Evolutionary conservation across 2,797 vertebrate genomes (phyloP).

Genomic region (Chaetophractus vellerosus): DNA sequence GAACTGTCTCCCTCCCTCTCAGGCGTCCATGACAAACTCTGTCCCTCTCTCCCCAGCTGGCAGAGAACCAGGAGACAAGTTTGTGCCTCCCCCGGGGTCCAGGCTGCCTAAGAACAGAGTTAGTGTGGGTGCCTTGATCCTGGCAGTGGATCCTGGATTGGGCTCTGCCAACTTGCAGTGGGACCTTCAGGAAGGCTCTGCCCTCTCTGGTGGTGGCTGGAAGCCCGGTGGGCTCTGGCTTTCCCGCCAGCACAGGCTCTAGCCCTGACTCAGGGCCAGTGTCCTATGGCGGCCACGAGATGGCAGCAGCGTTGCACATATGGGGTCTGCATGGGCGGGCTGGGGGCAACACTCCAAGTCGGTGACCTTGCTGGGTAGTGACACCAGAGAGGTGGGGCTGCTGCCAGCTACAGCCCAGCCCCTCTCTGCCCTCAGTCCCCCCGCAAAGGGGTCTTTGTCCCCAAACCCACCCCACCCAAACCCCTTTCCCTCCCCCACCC

Average conservation of each 20-base stretch:
- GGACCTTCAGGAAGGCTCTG: fast-evolving
- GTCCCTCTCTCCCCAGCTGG: background rate
- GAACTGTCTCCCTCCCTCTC: background rate
- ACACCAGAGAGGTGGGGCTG: background rate
- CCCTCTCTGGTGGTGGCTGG: too few relatives aligned
- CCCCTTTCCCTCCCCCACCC: background rate
- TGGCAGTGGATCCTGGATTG: background rate
- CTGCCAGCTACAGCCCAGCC: background rate
- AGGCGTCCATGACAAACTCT: background rate
- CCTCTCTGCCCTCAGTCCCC: background rate
- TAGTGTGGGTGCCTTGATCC: too few relatives aligned
- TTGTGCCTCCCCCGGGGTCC: too few relatives aligned
- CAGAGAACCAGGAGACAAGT: too few relatives aligned
- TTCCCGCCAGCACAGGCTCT: fast-evolving
- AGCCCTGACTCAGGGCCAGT: background rate
- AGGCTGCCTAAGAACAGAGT: too few relatives aligned
- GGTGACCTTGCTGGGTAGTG: too few relatives aligned
- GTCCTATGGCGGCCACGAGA: background rate
- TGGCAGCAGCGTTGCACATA: constrained; percentile 36
- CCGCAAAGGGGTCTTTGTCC: background rate
- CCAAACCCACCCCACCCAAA: background rate
- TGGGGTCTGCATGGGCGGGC: background rate
- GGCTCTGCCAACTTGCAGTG: background rate
- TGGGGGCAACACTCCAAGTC: background rate
- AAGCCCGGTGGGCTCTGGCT: too few relatives aligned